These are phyloP conservation scores for Brachycybe producta DNA, from an alignment of 2,888 invertebrate genomes.

Conservation along the genomic window DNA sequence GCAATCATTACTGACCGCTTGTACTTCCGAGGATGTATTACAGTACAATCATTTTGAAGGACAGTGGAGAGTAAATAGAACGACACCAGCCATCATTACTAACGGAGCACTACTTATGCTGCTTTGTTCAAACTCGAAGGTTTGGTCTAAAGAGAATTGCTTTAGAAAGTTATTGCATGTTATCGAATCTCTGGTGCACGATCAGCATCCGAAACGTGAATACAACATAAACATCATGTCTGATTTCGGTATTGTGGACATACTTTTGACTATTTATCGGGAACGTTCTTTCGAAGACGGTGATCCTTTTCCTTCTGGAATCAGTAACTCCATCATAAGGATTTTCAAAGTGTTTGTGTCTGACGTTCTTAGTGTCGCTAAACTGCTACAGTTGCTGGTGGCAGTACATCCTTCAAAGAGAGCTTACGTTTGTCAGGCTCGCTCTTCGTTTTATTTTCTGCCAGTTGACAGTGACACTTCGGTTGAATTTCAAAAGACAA, in stretches of 20 bases:
- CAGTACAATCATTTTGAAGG: neutral
- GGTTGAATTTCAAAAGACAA: neutral
- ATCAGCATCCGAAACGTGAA: constrained; percentile 1
- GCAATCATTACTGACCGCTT: neutral
- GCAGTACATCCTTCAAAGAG: constrained; percentile 7
- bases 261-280: neutral
- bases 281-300: constrained; percentile 1
- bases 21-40: neutral
- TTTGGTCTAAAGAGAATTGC: neutral
- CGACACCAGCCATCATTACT: neutral
- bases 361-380: neutral
- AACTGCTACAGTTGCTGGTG: constrained; percentile 1
- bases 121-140: constrained; percentile 5
- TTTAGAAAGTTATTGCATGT: neutral
- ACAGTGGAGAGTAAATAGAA: constrained; percentile 8
- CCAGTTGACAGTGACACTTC: neutral
- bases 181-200: constrained; percentile 1
- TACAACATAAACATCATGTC: neutral
- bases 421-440: constrained; percentile 5
- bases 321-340: neutral
- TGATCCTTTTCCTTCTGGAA: neutral
- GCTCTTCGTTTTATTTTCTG: constrained; percentile 11
- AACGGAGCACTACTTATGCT: neutral
- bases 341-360: neutral
- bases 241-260: neutral